Evolutionary conservation across 2,797 vertebrate genomes (phyloP).

Genomic region (Petrocephalus schoutedeni): DNA sequence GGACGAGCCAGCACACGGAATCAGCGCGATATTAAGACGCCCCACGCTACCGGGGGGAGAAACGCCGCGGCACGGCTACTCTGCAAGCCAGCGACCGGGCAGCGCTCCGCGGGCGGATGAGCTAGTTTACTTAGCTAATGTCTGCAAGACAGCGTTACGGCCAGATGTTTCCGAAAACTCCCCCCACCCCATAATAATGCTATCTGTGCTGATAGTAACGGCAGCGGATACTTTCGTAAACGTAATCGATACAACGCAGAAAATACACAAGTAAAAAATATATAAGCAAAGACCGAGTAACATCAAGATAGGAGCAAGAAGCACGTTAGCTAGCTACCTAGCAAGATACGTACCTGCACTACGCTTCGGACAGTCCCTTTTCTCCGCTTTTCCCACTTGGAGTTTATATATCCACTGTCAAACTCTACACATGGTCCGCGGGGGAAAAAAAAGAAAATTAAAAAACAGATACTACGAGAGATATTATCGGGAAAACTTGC

Average conservation of each 20-base stretch:
- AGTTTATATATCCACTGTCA: constrained; percentile 18
- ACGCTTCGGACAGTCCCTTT: background rate
- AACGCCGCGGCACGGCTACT: background rate
- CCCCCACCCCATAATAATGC: background rate
- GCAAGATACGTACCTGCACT: constrained; percentile 16
- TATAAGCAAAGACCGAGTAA: background rate
- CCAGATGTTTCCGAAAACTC: background rate
- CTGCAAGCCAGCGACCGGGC: background rate
- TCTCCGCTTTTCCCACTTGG: background rate
- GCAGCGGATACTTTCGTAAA: background rate
- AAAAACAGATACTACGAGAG: background rate
- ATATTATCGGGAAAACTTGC: background rate
- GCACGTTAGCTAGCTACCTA: constrained; percentile 1
- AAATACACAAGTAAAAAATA: background rate
- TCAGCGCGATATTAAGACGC: background rate
- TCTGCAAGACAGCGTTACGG: background rate
- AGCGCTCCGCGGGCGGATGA: background rate
- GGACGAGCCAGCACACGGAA: background rate
- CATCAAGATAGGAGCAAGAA: background rate
- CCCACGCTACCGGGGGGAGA: background rate
- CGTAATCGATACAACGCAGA: background rate
- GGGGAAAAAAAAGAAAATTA: background rate
- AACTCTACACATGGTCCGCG: constrained; percentile 4
- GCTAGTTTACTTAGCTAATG: background rate
- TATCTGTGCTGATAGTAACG: background rate